Conservation (phyloP, 2,888 invertebrate species). For the Parasteatoda lunata region DNA sequence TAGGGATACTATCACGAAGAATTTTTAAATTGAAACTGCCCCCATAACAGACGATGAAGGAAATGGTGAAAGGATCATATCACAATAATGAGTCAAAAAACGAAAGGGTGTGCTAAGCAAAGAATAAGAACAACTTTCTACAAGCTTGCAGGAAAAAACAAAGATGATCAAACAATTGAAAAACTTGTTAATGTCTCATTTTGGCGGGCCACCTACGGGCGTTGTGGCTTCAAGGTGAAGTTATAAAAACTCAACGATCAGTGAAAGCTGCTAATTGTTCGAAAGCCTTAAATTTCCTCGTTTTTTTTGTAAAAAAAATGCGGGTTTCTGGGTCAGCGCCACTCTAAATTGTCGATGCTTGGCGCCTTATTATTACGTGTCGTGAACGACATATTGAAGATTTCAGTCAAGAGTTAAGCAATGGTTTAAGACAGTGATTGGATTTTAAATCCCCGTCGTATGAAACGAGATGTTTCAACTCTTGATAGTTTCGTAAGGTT, state of each 20-base stretch:
- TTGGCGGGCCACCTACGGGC: slow-evolving; percentile 39
- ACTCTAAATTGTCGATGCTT: background rate
- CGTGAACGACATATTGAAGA: background rate
- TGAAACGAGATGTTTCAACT: too few species aligned
- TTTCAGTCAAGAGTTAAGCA: background rate
- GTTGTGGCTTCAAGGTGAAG: slow-evolving; percentile 46
- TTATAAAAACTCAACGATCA: slow-evolving; percentile 34
- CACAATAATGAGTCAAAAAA: background rate
- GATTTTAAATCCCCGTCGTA: too few species aligned
- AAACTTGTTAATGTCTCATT: slow-evolving; percentile 11
- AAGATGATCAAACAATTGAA: background rate
- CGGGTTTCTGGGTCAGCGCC: slow-evolving; percentile 52
- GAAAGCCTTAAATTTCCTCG: slow-evolving; percentile 15
- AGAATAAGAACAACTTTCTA: background rate
- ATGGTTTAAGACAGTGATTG: background rate
- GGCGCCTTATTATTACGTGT: background rate
- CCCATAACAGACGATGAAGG: background rate
- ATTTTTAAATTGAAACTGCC: too few species aligned
- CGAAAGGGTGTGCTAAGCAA: background rate
- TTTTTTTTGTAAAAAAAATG: slow-evolving; percentile 10
- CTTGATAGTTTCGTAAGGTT: too few species aligned
- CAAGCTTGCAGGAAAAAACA: background rate
- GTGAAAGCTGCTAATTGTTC: slow-evolving; percentile 50
- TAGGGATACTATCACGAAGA: too few species aligned
- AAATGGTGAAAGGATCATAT: background rate